A percentile compares a stretch with the other conserved stretches of the same genome.
Conservation (phyloP, 2,113 vertebrate species). For the Miniopterus natalensis region DNA sequence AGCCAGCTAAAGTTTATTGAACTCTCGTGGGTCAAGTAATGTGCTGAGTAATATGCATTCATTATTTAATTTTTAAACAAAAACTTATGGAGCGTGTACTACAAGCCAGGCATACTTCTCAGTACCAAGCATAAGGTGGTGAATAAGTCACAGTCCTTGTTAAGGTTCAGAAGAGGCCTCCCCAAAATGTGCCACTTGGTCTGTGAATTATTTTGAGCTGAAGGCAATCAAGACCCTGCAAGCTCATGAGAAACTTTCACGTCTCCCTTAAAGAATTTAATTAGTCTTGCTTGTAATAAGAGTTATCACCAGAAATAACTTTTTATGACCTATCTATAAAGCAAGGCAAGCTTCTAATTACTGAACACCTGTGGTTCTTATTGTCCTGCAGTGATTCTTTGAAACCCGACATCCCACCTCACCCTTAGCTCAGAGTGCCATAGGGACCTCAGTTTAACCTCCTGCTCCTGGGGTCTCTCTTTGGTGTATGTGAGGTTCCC, state of each 20-base stretch:
- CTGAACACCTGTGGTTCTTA: not conserved
- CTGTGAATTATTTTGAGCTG: not conserved
- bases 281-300: not conserved
- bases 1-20: not conserved
- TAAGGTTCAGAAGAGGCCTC: not conserved
- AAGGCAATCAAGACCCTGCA: not conserved
- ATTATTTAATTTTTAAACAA: conserved; percentile 45
- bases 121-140: not conserved
- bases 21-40: not conserved
- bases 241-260: not conserved
- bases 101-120: not conserved
- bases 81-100: not conserved
- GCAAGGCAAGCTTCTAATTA: not conserved
- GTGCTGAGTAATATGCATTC: not conserved
- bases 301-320: not conserved
- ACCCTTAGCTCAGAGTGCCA: not conserved
- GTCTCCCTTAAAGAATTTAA: not conserved
- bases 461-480: not conserved
- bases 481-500: not conserved
- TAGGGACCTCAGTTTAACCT: not conserved
- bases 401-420: not conserved
- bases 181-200: not conserved
- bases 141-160: not conserved
- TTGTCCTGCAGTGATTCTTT: not conserved
- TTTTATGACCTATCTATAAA: not conserved